These are phyloP conservation scores for Capromys pilorides DNA, from an alignment of 2,797 vertebrate species.

Conservation along the genomic window DNA sequence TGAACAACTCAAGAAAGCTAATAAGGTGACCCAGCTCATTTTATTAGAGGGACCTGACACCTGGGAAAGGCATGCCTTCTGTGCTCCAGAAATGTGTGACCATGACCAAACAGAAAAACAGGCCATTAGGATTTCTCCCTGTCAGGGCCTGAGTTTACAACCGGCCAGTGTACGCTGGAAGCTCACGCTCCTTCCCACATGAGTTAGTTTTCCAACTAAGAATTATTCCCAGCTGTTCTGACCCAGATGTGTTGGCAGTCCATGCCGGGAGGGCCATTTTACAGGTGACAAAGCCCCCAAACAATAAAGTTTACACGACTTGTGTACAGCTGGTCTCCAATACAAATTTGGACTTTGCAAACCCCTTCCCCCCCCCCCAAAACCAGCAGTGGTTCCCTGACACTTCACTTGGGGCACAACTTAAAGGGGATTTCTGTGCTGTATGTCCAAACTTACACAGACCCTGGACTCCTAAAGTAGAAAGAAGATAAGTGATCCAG, in stretches of 20 bases:
- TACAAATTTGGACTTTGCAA: conserved; percentile 67
- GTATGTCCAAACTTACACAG: neutral
- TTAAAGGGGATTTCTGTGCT: conserved; percentile 10
- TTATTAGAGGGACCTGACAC: neutral
- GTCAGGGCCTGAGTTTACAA: conserved; percentile 68
- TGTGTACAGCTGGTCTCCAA: conserved; percentile 60
- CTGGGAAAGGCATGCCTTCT: conserved; percentile 41
- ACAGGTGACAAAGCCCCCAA: conserved; percentile 75
- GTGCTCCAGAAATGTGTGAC: conserved; percentile 27
- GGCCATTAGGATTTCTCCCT: conserved; percentile 64
- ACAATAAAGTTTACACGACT: conserved; percentile 70
- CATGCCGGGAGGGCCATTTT: conserved; percentile 60
- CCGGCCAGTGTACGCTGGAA: conserved; percentile 69
- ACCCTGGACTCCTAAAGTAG: neutral
- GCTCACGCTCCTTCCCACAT: conserved; percentile 69
- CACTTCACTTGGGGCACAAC: neutral
- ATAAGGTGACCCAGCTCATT: neutral
- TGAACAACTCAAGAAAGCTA: conserved; percentile 46
- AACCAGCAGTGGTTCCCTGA: conserved; percentile 60
- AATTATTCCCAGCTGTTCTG: conserved; percentile 63
- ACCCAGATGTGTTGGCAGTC: conserved; percentile 75
- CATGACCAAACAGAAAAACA: conserved; percentile 51
- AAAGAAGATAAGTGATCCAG: conserved; percentile 72
- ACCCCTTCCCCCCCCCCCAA: neutral
- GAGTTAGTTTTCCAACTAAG: conserved; percentile 73